phyloP scores from a whole-genome alignment of 2,888 invertebrate genomes.

The Apotomis capreana region DNA sequence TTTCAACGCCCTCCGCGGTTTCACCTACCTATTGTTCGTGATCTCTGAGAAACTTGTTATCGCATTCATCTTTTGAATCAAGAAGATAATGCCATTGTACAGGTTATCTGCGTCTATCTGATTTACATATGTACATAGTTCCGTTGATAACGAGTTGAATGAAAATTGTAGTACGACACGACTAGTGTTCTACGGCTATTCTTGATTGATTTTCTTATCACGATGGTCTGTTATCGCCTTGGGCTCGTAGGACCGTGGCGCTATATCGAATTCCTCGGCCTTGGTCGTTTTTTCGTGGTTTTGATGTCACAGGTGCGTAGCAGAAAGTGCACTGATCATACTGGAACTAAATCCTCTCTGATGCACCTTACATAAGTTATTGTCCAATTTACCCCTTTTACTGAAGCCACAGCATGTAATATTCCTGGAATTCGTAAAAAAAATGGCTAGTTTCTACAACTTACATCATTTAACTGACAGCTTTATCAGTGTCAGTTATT shows the following conservation, averaged over 20 bases:
- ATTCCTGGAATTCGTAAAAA: background rate
- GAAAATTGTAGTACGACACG: conserved; percentile 30
- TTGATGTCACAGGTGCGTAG: conserved; percentile 16
- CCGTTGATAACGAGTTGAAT: conserved; percentile 36
- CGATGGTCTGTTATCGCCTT: conserved; percentile 15
- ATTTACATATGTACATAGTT: conserved; percentile 36
- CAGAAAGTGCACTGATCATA: conserved; percentile 21
- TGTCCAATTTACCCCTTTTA: background rate
- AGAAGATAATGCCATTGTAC: conserved; percentile 58
- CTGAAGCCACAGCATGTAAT: background rate
- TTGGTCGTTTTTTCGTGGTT: conserved; percentile 2
- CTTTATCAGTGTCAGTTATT: conserved; percentile 28
- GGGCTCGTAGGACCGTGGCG: background rate
- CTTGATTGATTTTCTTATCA: conserved; percentile 35
- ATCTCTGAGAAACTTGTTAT: conserved; percentile 61
- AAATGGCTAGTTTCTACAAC: background rate
- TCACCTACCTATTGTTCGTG: conserved; percentile 78
- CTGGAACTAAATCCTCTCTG: background rate
- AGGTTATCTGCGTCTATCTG: conserved; percentile 55
- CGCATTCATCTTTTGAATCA: conserved; percentile 60
- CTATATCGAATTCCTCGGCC: conserved; percentile 1
- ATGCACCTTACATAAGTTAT: conserved; percentile 32
- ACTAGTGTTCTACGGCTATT: conserved; percentile 13
- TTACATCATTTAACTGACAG: conserved; percentile 12
- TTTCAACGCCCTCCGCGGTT: conserved; percentile 60